Conservation (phyloP, 2,113 vertebrate genomes). For the Poecilia latipinna region DNA sequence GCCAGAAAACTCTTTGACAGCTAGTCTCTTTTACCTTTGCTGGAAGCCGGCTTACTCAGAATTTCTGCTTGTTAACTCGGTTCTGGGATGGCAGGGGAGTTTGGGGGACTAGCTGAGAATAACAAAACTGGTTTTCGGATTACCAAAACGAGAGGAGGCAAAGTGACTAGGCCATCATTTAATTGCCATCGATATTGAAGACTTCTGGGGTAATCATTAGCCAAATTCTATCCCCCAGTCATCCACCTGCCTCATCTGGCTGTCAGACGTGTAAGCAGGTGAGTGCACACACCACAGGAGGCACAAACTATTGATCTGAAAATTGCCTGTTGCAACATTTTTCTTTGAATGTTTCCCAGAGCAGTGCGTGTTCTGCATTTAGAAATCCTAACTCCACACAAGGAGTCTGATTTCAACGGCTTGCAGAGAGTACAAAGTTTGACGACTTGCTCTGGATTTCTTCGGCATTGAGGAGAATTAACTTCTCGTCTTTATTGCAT, state of each 20-base stretch:
- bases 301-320: constrained; percentile 40
- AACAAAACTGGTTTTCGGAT: constrained; percentile 37
- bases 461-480: not conserved
- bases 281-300: constrained; percentile 20
- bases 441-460: not conserved
- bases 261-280: constrained; percentile 31
- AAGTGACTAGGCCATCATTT: constrained; percentile 26
- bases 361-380: constrained; percentile 7
- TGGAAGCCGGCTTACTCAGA: constrained; percentile 44
- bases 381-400: constrained; percentile 7
- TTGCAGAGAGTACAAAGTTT: not conserved
- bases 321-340: constrained; percentile 23
- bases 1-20: constrained; percentile 60
- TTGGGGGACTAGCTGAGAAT: constrained; percentile 14
- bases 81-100: constrained; percentile 35
- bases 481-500: too few relatives aligned
- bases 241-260: constrained; percentile 11
- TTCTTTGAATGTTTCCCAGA: constrained; percentile 34
- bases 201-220: constrained; percentile 25
- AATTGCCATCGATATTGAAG: constrained; percentile 19
- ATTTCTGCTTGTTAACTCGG: constrained; percentile 54
- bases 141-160: constrained; percentile 29
- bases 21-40: constrained; percentile 45
- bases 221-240: constrained; percentile 15
- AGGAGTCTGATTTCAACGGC: constrained; percentile 1